phyloP scores from a whole-genome alignment of 2,113 vertebrate genomes.

The Anas platyrhynchos region DNA sequence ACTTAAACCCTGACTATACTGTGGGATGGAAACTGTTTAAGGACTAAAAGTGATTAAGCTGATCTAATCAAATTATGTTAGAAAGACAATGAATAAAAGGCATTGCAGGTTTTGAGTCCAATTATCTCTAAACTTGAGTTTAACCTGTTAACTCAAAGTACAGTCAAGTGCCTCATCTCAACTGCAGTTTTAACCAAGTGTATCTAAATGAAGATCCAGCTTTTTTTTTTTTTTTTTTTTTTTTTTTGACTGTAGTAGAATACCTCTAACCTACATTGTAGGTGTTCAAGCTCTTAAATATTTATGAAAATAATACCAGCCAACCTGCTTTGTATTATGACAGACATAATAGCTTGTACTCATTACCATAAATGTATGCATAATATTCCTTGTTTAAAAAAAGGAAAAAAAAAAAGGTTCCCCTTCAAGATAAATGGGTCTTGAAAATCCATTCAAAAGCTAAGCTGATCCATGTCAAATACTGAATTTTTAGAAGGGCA shows the following conservation, averaged over 20 bases:
- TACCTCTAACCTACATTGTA: not conserved
- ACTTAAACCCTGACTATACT: not conserved
- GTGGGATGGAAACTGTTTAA: not conserved
- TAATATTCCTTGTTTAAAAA: not conserved
- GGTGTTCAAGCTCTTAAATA: slow-evolving; percentile 30
- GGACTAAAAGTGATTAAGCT: not conserved
- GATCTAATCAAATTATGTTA: not conserved
- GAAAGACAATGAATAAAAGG: not conserved
- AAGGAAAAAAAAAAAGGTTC: not conserved
- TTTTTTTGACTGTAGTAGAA: not conserved
- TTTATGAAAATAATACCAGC: slow-evolving; percentile 6
- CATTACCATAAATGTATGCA: slow-evolving; percentile 22
- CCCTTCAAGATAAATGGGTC: not conserved
- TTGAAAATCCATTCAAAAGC: slow-evolving; percentile 13
- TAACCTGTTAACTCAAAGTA: not conserved
- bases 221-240: not conserved
- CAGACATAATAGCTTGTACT: slow-evolving; percentile 9
- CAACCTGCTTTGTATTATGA: slow-evolving; percentile 27
- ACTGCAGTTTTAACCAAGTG: not conserved
- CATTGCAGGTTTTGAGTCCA: not conserved
- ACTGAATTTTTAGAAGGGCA: not conserved
- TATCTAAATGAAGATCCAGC: not conserved
- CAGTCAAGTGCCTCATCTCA: not conserved
- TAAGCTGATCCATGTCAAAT: not conserved
- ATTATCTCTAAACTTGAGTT: not conserved